phyloP scores from a whole-genome alignment of 2,888 invertebrate species.

The Latrodectus hesperus region DNA sequence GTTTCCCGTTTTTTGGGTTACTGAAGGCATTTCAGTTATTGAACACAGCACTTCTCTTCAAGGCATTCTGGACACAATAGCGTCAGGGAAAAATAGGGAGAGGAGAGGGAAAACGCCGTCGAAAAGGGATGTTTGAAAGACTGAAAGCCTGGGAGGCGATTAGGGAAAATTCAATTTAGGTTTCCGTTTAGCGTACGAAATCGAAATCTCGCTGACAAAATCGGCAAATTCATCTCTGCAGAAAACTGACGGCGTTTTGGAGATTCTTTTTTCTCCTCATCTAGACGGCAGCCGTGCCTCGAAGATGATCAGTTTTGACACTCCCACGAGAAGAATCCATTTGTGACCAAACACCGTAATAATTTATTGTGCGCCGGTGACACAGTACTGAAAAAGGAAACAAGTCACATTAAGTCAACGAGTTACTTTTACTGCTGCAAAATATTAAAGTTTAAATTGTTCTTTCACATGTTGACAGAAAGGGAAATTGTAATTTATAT shows the following conservation, averaged over 20 bases:
- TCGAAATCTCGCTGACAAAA: constrained; percentile 25
- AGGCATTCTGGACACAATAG: not conserved
- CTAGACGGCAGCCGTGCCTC: not conserved
- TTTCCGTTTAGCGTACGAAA: constrained; percentile 22
- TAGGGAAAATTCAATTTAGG: constrained; percentile 56
- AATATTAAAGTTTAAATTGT: too few relatives aligned
- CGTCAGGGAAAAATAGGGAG: not conserved
- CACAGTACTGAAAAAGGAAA: too few relatives aligned
- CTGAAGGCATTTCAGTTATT: not conserved
- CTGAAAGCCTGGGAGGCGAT: constrained; percentile 21
- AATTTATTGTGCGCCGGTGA: not conserved
- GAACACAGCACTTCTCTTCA: not conserved
- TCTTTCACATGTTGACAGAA: too few relatives aligned
- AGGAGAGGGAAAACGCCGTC: not conserved
- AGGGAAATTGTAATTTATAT: too few relatives aligned
- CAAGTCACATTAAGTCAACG: too few relatives aligned
- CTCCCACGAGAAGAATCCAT: not conserved
- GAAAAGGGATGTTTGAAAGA: constrained; percentile 7
- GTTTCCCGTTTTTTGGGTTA: not conserved
- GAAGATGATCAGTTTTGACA: not conserved
- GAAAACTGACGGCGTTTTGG: not conserved
- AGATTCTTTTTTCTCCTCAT: not conserved
- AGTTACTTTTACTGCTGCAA: too few relatives aligned
- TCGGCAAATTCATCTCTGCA: not conserved
- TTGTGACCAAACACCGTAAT: not conserved